Base-by-base conservation (phyloP, 2,888 invertebrate species). In the Mesorhabditis spiculigera region DNA sequence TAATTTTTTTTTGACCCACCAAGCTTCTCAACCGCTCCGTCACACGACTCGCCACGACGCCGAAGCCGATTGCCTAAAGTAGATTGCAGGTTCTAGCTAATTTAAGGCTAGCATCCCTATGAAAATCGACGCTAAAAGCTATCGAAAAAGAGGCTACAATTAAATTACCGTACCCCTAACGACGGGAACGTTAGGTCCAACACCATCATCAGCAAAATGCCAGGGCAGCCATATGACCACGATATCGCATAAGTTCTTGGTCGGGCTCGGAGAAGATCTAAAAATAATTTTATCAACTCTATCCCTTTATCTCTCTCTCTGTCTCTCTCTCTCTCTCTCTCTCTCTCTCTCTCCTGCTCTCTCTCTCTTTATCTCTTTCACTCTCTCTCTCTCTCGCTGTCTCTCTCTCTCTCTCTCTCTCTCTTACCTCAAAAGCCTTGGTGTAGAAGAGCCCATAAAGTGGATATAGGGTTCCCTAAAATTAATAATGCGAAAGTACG, bases 241-340 rank as follows among this genome's bases (percentile, higher is more conserved):
- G 58, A 13, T 50, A n/a, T n/a, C 58, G 8, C 58, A 50, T 50
- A 10, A 50, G 58, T n/a, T 50, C 58, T 13, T 50, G 58, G n/a
- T 50, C 58, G 58, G 58, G 58, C 58, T 50, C 58, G 58, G 58
- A 50, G n/a, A 50, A 50, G 58, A 50, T 50, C 58, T 50, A 50
- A 50, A 50, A 50, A 50, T 50, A 50, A 50, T 13, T 50, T 50
- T 50, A 13, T 50, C 8, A 50, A 2, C 8, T 50, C 58, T 50
- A 50, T 10, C n/a, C n/a, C n/a, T n/a, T n/a, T n/a, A 50, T 1
- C 10, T 50, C n/a, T 50, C 8, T 50, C n/a, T 50, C 58, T 50
- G 1, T 13, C 10, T n/a, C 10, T 13, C n/a, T 50, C 1, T 50
- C 8, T 50, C 58, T 13, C 8, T 50, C 58, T 50, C 8, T 10